Evolutionary conservation across 1,140 invertebrate species (phyloP).

Genomic region (Thalassaphorura encarpata): DNA sequence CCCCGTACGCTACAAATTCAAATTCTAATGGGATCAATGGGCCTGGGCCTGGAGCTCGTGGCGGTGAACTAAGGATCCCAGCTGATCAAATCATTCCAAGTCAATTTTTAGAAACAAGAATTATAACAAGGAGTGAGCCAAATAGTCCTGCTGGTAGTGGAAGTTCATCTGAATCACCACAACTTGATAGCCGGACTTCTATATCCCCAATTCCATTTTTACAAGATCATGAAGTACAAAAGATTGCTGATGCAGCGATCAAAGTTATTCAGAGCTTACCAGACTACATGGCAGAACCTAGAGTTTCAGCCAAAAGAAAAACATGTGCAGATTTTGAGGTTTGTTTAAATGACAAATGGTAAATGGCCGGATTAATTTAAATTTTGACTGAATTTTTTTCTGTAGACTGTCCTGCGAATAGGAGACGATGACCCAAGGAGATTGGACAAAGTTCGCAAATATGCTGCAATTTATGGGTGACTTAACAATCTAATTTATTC

Average conservation of each 20-base stretch:
- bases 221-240: slow-evolving; percentile 68
- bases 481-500: no score
- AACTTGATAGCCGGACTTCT: slow-evolving; percentile 38
- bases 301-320: slow-evolving; percentile 76
- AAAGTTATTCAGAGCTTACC: slow-evolving; percentile 71
- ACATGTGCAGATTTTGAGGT: slow-evolving; percentile 85
- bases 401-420: slow-evolving; percentile 64
- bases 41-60: neutral
- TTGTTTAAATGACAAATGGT: slow-evolving; percentile 29
- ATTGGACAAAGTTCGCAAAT: slow-evolving; percentile 90
- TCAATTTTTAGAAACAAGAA: slow-evolving; percentile 21
- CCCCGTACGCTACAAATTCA: neutral
- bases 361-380: neutral
- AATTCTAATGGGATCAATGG: no score
- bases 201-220: slow-evolving; percentile 61
- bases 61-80: neutral
- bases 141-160: slow-evolving; percentile 13
- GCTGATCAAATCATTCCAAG: slow-evolving; percentile 19
- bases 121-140: slow-evolving; percentile 19
- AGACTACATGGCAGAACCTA: slow-evolving; percentile 73
- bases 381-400: slow-evolving; percentile 18
- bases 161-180: slow-evolving; percentile 7
- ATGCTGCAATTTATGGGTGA: slow-evolving; percentile 93
- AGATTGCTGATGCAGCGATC: slow-evolving; percentile 69
- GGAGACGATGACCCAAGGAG: slow-evolving; percentile 72